phyloP scores from a whole-genome alignment of 1,140 invertebrate genomes.

The Aculops lycopersici region DNA sequence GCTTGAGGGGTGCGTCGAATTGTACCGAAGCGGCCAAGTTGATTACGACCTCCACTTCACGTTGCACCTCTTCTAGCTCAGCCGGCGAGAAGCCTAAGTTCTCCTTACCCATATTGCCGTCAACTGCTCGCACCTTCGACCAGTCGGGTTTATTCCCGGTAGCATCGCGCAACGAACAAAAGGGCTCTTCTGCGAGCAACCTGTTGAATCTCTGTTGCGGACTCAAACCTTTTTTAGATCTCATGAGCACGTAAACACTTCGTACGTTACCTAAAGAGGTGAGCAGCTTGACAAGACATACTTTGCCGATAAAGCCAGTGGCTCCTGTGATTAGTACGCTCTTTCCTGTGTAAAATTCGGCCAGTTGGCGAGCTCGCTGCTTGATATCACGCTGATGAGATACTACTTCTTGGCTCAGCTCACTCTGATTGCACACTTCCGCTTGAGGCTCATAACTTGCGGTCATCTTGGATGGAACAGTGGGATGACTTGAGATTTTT shows the following conservation, averaged over 20 bases:
- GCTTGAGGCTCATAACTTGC: too few species aligned
- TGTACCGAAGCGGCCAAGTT: conserved; percentile 21
- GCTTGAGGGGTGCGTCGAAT: conserved; percentile 25
- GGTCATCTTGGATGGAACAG: too few species aligned
- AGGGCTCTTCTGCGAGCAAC: conserved; percentile 8
- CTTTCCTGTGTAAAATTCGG: conserved; percentile 25
- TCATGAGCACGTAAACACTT: conserved; percentile 18
- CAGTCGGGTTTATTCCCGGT: too few species aligned
- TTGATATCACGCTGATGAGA: too few species aligned
- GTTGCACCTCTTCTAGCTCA: conserved; percentile 32
- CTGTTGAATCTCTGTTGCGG: conserved; percentile 14
- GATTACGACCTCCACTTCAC: conserved; percentile 18
- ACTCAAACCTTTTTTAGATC: conserved; percentile 16
- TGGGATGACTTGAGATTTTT: too few species aligned
- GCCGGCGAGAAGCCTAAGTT: conserved; percentile 44
- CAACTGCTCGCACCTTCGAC: conserved; percentile 48
- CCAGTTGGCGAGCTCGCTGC: too few species aligned
- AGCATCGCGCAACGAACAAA: not conserved
- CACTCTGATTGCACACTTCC: too few species aligned
- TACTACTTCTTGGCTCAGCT: too few species aligned
- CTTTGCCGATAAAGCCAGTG: conserved; percentile 41
- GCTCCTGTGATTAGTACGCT: conserved; percentile 28
- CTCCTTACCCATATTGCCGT: conserved; percentile 56
- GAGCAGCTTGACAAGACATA: too few species aligned
- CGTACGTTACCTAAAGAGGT: too few species aligned